Evolutionary conservation across 2,113 vertebrate genomes (phyloP).

Genomic region (Hydropotes inermis): DNA sequence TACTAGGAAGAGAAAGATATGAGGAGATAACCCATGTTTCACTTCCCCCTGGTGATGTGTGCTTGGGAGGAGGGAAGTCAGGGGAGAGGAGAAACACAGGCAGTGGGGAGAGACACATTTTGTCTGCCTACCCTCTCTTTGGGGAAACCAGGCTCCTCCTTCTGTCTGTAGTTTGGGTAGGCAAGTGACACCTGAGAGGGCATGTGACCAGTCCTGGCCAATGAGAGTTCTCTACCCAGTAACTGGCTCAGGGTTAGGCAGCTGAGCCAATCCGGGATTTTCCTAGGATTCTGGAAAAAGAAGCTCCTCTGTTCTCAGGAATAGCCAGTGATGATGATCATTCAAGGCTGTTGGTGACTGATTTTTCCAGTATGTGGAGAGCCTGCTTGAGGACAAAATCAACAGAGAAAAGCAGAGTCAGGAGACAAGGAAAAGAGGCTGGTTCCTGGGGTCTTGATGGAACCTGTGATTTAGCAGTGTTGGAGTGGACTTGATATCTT

Average conservation of each 20-base stretch:
- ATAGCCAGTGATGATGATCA: neutral
- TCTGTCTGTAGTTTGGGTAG: neutral
- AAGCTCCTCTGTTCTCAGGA: neutral
- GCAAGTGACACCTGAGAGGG: neutral
- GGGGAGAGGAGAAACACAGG: no score
- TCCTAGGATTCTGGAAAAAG: neutral
- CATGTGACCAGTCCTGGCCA: neutral
- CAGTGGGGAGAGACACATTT: neutral
- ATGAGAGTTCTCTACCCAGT: neutral
- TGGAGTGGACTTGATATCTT: neutral
- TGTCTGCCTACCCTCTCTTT: neutral
- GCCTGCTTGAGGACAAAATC: neutral
- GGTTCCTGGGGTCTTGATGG: neutral
- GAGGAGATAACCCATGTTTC: neutral
- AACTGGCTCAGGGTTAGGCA: neutral
- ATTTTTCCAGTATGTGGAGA: neutral
- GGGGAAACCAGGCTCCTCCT: neutral
- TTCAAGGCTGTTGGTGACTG: neutral
- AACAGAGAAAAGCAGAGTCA: neutral
- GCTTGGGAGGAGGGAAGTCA: neutral
- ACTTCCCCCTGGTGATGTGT: neutral
- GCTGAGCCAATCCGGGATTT: neutral
- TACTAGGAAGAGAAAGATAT: neutral
- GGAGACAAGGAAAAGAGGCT: neutral
- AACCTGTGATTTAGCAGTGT: neutral